A percentile compares a stretch with the other conserved stretches of the same genome.
Conservation (phyloP, 1,140 invertebrate genomes). For the Caenorhabditis tropicalis region DNA sequence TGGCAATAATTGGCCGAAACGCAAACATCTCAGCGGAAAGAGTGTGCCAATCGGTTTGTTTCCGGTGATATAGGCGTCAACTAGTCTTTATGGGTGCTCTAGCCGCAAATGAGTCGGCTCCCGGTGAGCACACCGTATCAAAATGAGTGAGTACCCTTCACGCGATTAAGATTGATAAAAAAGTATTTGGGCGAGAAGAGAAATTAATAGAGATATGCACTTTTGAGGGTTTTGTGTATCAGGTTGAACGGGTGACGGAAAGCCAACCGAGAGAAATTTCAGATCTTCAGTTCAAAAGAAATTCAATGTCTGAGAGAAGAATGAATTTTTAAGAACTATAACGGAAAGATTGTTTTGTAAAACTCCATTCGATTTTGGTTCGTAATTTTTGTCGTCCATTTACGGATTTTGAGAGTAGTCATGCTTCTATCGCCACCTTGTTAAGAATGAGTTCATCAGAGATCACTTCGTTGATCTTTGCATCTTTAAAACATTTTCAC, state of each 20-base stretch:
- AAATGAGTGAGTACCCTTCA: conserved; percentile 1
- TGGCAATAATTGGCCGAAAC: conserved; percentile 44
- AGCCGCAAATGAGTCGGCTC: background rate
- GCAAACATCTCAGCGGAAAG: conserved; percentile 2
- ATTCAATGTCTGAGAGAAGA: no score
- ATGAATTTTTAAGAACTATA: no score
- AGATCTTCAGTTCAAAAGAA: no score
- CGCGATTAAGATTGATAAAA: background rate
- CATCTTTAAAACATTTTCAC: background rate
- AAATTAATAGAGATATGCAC: conserved; percentile 4
- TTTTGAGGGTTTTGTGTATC: background rate
- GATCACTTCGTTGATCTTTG: conserved; percentile 8
- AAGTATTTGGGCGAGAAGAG: background rate
- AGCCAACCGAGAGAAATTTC: no score
- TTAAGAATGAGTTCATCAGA: no score
- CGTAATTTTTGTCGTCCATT: no score
- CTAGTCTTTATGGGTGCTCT: conserved; percentile 21
- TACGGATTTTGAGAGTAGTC: no score
- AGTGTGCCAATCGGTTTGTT: conserved; percentile 37
- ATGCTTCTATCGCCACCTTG: no score
- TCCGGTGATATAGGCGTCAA: conserved; percentile 42
- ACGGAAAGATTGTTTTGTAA: no score
- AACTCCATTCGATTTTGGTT: no score
- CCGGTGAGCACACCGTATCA: conserved; percentile 2
- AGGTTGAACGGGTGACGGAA: background rate